Conservation (phyloP, 2,888 invertebrate genomes). For the Bombylius major region DNA sequence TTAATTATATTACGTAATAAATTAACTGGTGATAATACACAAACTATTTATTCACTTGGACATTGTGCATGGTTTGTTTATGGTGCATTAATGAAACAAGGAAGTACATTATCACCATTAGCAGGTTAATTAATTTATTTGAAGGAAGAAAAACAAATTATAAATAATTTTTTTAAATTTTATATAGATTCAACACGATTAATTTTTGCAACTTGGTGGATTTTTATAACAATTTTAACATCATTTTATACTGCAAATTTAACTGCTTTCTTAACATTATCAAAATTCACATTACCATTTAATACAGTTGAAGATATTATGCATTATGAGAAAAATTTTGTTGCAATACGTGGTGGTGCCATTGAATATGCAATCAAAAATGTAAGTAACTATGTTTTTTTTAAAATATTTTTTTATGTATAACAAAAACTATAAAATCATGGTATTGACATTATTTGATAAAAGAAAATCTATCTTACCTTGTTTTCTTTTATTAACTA, state of each 20-base stretch:
- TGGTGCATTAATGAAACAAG: conserved; percentile 77
- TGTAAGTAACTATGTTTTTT: conserved; percentile 34
- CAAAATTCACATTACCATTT: conserved; percentile 70
- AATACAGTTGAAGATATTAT: conserved; percentile 55
- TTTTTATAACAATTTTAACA: conserved; percentile 74
- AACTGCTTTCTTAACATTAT: conserved; percentile 76
- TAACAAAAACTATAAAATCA: too few relatives aligned
- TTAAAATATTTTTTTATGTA: too few relatives aligned
- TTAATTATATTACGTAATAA: conserved; percentile 52
- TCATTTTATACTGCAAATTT: conserved; percentile 86
- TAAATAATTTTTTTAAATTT: neutral
- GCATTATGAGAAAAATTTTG: conserved; percentile 54
- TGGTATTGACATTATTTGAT: too few relatives aligned
- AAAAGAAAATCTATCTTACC: too few relatives aligned
- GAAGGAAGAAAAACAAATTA: too few relatives aligned
- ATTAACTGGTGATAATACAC: conserved; percentile 45
- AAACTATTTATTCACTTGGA: conserved; percentile 47
- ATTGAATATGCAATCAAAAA: conserved; percentile 51
- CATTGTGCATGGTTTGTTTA: conserved; percentile 81
- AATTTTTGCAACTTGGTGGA: conserved; percentile 84
- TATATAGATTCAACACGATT: conserved; percentile 65
- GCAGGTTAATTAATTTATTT: conserved; percentile 47
- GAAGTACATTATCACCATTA: conserved; percentile 64
- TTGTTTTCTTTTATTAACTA: too few relatives aligned
- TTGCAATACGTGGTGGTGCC: conserved; percentile 53